Percentiles rank a stretch among this genome's conserved stretches.
phyloP scores from a whole-genome alignment of 2,888 invertebrate genomes.

The Serrognathus titanus region DNA sequence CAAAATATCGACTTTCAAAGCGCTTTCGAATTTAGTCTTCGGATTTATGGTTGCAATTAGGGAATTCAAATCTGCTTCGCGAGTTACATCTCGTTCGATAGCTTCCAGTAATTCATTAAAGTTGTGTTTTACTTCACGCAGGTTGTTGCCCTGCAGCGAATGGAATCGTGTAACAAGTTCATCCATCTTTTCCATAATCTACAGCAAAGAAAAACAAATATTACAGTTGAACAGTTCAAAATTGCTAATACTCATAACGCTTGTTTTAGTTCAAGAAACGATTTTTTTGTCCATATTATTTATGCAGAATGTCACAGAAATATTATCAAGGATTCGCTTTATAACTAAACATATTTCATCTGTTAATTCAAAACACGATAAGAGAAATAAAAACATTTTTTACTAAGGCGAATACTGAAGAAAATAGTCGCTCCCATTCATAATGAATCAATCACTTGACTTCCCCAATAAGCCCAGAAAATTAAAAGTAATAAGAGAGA shows the following conservation, averaged over 20 bases:
- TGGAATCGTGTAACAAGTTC: conserved; percentile 8
- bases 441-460: background rate
- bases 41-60: no score
- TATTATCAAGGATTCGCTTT: no score
- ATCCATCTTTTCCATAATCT: background rate
- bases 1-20: conserved; percentile 15
- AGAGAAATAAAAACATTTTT: conserved; percentile 5
- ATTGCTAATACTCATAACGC: no score
- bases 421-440: background rate
- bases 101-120: conserved; percentile 9
- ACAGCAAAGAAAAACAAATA: no score
- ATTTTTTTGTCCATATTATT: no score
- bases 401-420: background rate
- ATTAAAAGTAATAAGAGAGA: no score
- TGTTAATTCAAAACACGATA: background rate
- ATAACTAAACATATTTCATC: no score
- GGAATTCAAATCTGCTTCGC: background rate
- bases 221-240: no score
- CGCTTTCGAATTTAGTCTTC: conserved; percentile 7
- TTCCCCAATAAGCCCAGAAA: no score
- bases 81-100: background rate
- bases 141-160: conserved; percentile 2
- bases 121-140: conserved; percentile 12
- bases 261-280: background rate
- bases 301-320: no score